Percentiles rank a stretch among this genome's conserved stretches.
These are phyloP conservation scores for Mus caroli DNA, from an alignment of 2,797 vertebrate species.

Conservation along the genomic window DNA sequence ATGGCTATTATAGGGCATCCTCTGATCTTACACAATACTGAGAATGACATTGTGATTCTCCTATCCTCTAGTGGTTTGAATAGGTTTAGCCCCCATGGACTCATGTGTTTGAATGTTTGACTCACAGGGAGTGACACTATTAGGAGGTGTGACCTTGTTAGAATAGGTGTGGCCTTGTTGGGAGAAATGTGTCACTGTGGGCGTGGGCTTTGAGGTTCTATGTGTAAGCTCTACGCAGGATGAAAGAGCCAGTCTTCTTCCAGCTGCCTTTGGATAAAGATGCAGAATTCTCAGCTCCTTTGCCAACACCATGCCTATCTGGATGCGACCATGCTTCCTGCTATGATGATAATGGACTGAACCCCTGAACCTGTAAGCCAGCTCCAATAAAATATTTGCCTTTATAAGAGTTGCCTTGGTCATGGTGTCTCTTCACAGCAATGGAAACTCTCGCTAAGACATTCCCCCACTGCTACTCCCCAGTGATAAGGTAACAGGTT, in stretches of 20 bases:
- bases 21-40: background rate
- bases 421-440: background rate
- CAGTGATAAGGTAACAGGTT: background rate
- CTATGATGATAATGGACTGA: no score
- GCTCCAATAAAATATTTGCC: background rate
- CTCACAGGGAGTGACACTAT: background rate
- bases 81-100: background rate
- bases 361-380: background rate
- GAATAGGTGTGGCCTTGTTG: background rate
- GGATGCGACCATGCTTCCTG: background rate
- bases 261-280: no score
- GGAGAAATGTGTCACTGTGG: background rate
- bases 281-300: background rate
- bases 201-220: background rate
- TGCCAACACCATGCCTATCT: background rate
- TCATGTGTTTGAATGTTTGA: background rate
- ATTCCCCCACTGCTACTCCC: background rate
- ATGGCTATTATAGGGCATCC: background rate
- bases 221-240: background rate
- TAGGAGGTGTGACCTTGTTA: background rate
- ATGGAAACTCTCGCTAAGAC: background rate
- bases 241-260: no score
- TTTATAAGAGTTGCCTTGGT: background rate
- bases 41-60: background rate
- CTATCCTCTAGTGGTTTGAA: background rate